Percentiles rank a stretch among this genome's conserved stretches.
These are phyloP conservation scores for Papilio dardanus DNA, from an alignment of 1,140 invertebrate species.

Conservation along the genomic window DNA sequence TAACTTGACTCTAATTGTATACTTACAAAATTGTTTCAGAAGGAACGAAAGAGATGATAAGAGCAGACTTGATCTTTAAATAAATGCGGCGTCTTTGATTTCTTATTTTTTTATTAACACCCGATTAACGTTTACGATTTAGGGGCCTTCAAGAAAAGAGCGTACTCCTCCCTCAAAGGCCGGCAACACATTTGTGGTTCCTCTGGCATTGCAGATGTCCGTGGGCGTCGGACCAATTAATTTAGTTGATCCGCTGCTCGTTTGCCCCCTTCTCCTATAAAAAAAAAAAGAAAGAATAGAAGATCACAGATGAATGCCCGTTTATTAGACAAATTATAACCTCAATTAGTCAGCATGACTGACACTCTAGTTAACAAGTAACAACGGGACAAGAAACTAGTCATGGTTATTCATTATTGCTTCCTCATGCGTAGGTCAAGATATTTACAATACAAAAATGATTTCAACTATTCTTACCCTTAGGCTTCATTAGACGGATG, in stretches of 20 bases:
- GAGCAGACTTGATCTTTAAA: neutral
- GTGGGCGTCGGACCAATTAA: too few species aligned
- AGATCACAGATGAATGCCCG: neutral
- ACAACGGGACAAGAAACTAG: slow-evolving; percentile 5
- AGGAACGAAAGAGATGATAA: neutral
- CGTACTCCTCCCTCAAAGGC: too few species aligned
- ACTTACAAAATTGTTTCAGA: neutral
- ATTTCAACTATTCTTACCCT: neutral
- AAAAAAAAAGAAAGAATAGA: neutral
- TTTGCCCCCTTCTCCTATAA: too few species aligned
- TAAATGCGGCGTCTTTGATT: neutral
- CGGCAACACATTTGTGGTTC: too few species aligned
- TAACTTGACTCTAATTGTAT: too few species aligned
- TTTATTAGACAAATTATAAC: slow-evolving; percentile 15
- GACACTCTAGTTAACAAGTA: slow-evolving; percentile 11
- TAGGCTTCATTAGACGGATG: too few species aligned
- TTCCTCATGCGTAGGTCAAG: slow-evolving; percentile 21
- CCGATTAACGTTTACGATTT: too few species aligned
- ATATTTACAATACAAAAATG: neutral
- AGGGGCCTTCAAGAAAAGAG: too few species aligned
- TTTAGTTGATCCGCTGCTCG: too few species aligned
- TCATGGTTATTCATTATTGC: neutral
- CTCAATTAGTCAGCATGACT: slow-evolving; percentile 17
- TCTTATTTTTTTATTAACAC: neutral
- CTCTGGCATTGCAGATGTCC: too few species aligned